Conservation (phyloP, 2,797 vertebrate species). For the Tarsius wallacei region DNA sequence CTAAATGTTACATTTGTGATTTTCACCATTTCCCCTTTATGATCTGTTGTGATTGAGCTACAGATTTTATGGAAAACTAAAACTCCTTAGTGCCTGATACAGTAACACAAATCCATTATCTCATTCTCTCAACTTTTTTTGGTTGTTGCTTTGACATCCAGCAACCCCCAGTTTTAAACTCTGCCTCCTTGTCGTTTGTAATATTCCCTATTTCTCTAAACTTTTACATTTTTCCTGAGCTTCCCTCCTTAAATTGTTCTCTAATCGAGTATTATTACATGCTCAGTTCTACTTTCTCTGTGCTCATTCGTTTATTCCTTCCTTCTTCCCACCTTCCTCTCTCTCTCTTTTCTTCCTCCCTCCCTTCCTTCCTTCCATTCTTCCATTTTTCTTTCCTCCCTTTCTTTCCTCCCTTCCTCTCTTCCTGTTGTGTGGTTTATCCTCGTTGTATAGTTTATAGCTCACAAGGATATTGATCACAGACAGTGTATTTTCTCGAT, state of each 20-base stretch:
- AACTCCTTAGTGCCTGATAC: not conserved
- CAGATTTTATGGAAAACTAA: slow-evolving; percentile 36
- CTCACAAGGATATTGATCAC: no score
- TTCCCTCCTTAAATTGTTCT: not conserved
- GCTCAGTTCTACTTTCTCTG: not conserved
- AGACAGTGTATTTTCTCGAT: fast-evolving
- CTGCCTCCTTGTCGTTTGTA: not conserved
- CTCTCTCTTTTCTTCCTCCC: not conserved
- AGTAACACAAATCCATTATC: not conserved
- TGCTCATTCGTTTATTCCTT: not conserved
- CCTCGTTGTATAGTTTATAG: not conserved
- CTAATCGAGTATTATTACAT: not conserved
- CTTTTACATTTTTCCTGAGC: not conserved
- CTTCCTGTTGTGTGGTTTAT: not conserved
- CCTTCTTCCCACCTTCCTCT: not conserved
- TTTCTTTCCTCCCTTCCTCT: not conserved
- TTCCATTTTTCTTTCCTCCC: fast-evolving
- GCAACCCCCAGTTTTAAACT: not conserved
- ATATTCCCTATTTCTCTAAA: not conserved
- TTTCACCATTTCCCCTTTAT: not conserved
- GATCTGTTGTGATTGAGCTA: slow-evolving; percentile 12
- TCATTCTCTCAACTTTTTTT: not conserved
- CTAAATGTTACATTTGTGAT: not conserved
- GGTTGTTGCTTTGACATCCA: not conserved
- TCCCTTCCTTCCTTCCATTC: no score